phyloP scores from a whole-genome alignment of 2,113 vertebrate species.

The Daubentonia madagascariensis region DNA sequence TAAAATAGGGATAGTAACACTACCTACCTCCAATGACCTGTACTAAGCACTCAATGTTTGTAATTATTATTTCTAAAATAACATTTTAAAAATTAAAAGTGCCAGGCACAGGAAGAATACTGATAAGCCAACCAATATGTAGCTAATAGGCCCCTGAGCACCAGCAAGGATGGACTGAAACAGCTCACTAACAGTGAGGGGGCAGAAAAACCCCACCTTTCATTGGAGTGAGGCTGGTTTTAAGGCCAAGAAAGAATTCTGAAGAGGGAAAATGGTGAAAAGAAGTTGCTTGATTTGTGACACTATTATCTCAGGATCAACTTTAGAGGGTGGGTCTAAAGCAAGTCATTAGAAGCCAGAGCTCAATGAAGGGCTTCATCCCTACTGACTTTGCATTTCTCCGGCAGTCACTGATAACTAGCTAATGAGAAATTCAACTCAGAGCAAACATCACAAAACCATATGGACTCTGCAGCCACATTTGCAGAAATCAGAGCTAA shows the following conservation, averaged over 20 bases:
- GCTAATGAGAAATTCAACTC: accelerated
- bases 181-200: neutral
- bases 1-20: neutral
- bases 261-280: neutral
- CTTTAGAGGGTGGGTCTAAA: neutral
- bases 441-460: neutral
- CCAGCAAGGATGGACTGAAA: neutral
- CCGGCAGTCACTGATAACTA: neutral
- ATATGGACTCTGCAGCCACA: neutral
- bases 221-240: neutral
- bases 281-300: neutral
- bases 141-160: neutral
- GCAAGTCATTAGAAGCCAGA: neutral
- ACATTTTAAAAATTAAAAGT: neutral
- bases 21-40: neutral
- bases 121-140: neutral
- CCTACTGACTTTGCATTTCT: neutral
- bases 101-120: neutral
- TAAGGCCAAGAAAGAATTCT: neutral
- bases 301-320: neutral
- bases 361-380: neutral
- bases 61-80: neutral
- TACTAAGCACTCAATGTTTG: neutral
- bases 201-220: neutral
- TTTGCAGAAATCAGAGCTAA: neutral